Conservation (phyloP, 2,797 vertebrate species). For the Tiaroga cobitis region DNA sequence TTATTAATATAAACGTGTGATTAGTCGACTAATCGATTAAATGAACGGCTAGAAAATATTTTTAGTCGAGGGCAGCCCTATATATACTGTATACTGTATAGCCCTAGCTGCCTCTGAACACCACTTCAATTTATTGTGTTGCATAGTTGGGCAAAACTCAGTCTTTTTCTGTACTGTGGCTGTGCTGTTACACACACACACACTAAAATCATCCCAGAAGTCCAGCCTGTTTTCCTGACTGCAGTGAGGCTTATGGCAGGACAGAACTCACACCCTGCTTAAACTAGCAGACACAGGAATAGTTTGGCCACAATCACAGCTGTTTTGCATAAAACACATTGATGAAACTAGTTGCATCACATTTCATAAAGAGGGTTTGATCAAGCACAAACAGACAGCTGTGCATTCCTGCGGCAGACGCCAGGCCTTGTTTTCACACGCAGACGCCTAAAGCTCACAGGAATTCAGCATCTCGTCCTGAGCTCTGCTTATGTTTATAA, state of each 20-base stretch:
- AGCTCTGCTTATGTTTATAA: conserved; percentile 33
- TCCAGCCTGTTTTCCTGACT: conserved; percentile 49
- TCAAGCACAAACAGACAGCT: conserved; percentile 13
- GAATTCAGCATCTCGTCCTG: conserved; percentile 73
- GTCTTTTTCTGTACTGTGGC: conserved; percentile 6
- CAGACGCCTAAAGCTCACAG: conserved; percentile 71
- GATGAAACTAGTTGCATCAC: conserved; percentile 36
- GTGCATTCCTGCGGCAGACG: conserved; percentile 75
- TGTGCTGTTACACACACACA: not conserved
- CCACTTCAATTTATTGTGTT: not conserved
- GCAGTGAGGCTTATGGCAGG: conserved; percentile 41
- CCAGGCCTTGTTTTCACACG: conserved; percentile 72
- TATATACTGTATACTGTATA: no score
- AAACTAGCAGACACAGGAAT: conserved; percentile 71
- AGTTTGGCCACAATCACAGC: conserved; percentile 19
- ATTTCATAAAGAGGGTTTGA: conserved; percentile 29
- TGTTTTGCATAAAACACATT: conserved; percentile 15
- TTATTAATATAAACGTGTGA: no score
- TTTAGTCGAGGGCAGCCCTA: no score
- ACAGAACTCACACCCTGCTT: conserved; percentile 77
- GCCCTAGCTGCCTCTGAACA: not conserved
- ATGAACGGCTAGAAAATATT: no score
- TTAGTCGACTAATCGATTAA: no score
- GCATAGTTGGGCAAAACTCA: not conserved
- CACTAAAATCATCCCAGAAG: conserved; percentile 45